A percentile compares a stretch with the other conserved stretches of the same genome.
phyloP scores from a whole-genome alignment of 2,113 vertebrate species.

The Colossoma macropomum region DNA sequence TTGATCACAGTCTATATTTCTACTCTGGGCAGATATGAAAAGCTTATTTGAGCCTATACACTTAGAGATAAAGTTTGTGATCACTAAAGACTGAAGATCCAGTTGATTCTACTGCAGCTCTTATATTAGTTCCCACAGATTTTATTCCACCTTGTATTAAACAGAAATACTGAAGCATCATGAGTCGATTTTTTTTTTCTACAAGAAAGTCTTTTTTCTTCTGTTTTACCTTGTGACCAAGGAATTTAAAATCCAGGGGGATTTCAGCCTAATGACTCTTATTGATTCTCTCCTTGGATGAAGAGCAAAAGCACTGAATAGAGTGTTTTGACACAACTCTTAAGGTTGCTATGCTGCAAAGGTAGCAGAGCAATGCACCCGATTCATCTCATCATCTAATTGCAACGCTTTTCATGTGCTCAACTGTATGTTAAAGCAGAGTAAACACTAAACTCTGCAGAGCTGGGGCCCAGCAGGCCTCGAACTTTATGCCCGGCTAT shows the following conservation, averaged over 20 bases:
- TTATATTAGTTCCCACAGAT: neutral
- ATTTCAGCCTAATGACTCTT: slow-evolving; percentile 71
- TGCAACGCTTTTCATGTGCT: neutral
- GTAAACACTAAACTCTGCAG: neutral
- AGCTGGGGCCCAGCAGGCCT: neutral
- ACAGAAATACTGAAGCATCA: neutral
- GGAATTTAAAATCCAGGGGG: slow-evolving; percentile 65
- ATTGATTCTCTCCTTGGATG: slow-evolving; percentile 72
- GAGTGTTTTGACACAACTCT: slow-evolving; percentile 65
- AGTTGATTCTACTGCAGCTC: neutral
- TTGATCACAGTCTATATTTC: too few species aligned
- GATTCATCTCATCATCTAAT: neutral
- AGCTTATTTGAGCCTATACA: neutral
- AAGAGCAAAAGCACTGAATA: slow-evolving; percentile 62
- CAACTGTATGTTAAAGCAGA: neutral
- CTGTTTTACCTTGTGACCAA: slow-evolving; percentile 65
- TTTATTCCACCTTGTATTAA: neutral
- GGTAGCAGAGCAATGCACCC: neutral
- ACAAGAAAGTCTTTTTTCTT: neutral
- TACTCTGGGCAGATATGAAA: too few species aligned
- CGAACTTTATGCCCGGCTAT: neutral
- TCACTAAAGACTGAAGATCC: neutral
- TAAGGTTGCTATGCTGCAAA: neutral
- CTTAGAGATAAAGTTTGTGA: neutral
- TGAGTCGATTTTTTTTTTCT: neutral